A percentile compares a stretch with the other conserved stretches of the same genome.
Conservation (phyloP, 2,888 invertebrate genomes). For the Drosophila dives region DNA sequence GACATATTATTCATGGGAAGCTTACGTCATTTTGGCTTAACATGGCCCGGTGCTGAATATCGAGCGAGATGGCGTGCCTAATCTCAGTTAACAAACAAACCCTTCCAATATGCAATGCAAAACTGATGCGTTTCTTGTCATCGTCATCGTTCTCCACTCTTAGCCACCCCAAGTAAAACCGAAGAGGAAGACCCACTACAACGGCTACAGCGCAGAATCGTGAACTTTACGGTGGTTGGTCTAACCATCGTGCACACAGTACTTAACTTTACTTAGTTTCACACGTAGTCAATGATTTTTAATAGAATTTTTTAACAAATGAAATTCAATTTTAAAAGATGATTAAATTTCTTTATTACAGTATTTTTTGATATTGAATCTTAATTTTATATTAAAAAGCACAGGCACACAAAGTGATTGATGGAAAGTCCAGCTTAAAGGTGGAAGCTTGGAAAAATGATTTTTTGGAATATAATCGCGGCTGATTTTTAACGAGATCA, state of each 20-base stretch:
- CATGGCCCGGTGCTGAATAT: conserved; percentile 28
- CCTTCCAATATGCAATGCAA: conserved; percentile 52
- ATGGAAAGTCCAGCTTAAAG: too few relatives aligned
- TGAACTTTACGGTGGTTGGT: conserved; percentile 26
- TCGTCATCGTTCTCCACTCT: conserved; percentile 56
- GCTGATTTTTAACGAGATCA: too few relatives aligned
- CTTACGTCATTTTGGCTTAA: conserved; percentile 71
- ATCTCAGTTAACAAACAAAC: conserved; percentile 45
- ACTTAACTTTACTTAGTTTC: conserved; percentile 12
- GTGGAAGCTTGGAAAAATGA: too few relatives aligned
- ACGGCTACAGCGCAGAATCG: conserved; percentile 61
- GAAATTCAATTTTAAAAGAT: background rate
- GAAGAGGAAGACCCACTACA: background rate
- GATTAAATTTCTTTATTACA: background rate
- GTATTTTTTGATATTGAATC: background rate
- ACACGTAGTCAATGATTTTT: conserved; percentile 16
- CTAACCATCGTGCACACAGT: conserved; percentile 6
- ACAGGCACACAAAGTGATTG: too few relatives aligned
- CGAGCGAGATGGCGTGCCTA: conserved; percentile 59
- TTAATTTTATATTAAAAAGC: background rate
- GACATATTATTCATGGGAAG: conserved; percentile 64
- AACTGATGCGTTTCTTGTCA: conserved; percentile 53
- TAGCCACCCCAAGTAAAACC: conserved; percentile 1
- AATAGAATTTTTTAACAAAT: background rate
- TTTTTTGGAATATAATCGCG: too few relatives aligned